Evolutionary conservation across 1,140 invertebrate genomes (phyloP).

Genomic region (Olivierus martensii): DNA sequence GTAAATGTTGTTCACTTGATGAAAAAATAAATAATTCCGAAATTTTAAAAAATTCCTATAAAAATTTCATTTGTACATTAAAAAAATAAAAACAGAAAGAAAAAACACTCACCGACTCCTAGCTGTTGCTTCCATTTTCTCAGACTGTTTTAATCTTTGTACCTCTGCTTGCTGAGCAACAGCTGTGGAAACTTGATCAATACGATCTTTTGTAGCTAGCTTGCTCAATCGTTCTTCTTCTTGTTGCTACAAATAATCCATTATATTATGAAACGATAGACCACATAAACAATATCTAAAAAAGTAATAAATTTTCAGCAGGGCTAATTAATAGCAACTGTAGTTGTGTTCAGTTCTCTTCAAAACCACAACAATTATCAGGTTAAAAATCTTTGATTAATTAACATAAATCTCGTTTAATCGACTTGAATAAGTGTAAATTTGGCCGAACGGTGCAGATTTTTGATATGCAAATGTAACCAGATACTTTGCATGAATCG

Average conservation of each 20-base stretch:
- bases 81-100: neutral
- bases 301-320: too few relatives aligned
- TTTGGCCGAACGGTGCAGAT: too few relatives aligned
- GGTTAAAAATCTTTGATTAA: too few relatives aligned
- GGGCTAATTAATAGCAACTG: too few relatives aligned
- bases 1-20: constrained; percentile 8
- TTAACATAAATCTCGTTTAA: too few relatives aligned
- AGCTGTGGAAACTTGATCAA: constrained; percentile 1
- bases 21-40: neutral
- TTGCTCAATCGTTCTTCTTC: constrained; percentile 10
- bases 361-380: too few relatives aligned
- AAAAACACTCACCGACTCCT: constrained; percentile 2
- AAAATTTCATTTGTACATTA: neutral
- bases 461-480: too few relatives aligned
- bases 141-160: constrained; percentile 3
- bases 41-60: neutral
- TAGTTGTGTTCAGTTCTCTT: too few relatives aligned
- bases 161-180: constrained; percentile 3
- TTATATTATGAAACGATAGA: too few relatives aligned
- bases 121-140: constrained; percentile 1
- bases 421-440: too few relatives aligned
- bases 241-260: neutral
- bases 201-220: constrained; percentile 2
- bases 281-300: too few relatives aligned
- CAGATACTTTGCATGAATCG: too few relatives aligned